Base-by-base conservation (phyloP, 2,797 vertebrate species). In the Siniperca obscura region DNA sequence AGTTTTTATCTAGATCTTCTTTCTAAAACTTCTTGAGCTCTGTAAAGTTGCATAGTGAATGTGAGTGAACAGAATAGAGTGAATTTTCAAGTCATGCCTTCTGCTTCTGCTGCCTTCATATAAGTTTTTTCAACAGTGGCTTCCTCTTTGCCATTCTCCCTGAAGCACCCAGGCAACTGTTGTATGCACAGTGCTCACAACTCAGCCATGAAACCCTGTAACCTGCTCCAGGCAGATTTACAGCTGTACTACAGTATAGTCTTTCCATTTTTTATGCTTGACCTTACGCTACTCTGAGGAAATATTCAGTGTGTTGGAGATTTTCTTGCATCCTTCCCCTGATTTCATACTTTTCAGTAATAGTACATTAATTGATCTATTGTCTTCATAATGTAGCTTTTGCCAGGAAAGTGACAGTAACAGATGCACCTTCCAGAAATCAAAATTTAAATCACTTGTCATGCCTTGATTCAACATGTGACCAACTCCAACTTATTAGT, bases 211-310 rank as follows among this genome's bases (percentile, higher is more conserved):
- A 65, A 81, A 55, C 65, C 57, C 52, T 80, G 68, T 70, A 75
- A 84, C 76, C 65, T 82, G 55, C 74, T 74, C 52, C 57, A 67
- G 64, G 64, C 70, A 70, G 25, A 76, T 73, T 74, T 70, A 71
- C 59, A 83, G 55, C 36, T 61, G 11, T 42, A 60, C 42, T 59
- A 12, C 52, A 46, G 44, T 46, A 36, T 74, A 50, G 55, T 72
- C 6, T 73, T 64, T 72, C 12, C 2, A 34, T 74, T 76, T 71
- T 62, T 64, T 38, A 64, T 38, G 48, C 40, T 50, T 56, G 19
- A 76, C 55, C 77, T 38, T 38, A 14, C 3, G 3, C 8, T 16
- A 7, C 61, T 61, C 21, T 12, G 27, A 76, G 66, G 22, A 27
- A 64, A 40, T 69, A n/a, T 57, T 70, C 30, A 57, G 10, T 62